Evolutionary conservation across 1,140 invertebrate species (phyloP).

Genomic region (Plectrocnemia conspersa): DNA sequence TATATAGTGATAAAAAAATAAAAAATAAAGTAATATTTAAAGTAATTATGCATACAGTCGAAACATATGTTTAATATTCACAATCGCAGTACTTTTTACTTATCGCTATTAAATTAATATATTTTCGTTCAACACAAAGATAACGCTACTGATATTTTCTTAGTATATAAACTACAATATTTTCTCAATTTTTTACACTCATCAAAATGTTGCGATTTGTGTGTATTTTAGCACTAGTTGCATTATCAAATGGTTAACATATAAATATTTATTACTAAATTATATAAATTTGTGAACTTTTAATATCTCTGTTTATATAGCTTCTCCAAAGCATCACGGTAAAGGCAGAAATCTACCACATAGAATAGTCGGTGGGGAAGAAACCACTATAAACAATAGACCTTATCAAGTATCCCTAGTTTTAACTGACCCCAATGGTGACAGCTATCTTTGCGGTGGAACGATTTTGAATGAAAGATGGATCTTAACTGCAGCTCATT

Average conservation of each 20-base stretch:
- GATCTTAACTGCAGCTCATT: conserved; percentile 43
- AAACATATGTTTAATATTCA: conserved; percentile 3
- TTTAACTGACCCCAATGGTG: conserved; percentile 33
- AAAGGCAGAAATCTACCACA: conserved; percentile 19
- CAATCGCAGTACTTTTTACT: neutral
- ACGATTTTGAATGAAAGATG: conserved; percentile 40
- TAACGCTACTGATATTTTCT: too few relatives aligned
- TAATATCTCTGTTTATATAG: neutral
- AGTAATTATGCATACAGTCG: neutral
- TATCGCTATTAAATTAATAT: neutral
- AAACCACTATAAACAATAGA: conserved; percentile 38
- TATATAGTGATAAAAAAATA: too few relatives aligned
- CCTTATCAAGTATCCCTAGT: conserved; percentile 42
- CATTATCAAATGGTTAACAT: conserved; percentile 1
- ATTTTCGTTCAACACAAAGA: neutral
- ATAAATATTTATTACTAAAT: too few relatives aligned
- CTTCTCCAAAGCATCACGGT: neutral
- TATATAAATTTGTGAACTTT: too few relatives aligned
- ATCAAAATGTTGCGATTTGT: conserved; percentile 16
- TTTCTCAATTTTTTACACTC: too few relatives aligned
- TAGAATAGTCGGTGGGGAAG: conserved; percentile 43
- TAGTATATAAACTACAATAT: too few relatives aligned
- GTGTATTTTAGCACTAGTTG: neutral
- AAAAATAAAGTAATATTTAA: too few relatives aligned
- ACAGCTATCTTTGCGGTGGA: conserved; percentile 40